Percentiles rank a stretch among this genome's conserved stretches.
These are phyloP conservation scores for Gonioctena quinquepunctata DNA, from an alignment of 1,140 invertebrate species.

Conservation along the genomic window DNA sequence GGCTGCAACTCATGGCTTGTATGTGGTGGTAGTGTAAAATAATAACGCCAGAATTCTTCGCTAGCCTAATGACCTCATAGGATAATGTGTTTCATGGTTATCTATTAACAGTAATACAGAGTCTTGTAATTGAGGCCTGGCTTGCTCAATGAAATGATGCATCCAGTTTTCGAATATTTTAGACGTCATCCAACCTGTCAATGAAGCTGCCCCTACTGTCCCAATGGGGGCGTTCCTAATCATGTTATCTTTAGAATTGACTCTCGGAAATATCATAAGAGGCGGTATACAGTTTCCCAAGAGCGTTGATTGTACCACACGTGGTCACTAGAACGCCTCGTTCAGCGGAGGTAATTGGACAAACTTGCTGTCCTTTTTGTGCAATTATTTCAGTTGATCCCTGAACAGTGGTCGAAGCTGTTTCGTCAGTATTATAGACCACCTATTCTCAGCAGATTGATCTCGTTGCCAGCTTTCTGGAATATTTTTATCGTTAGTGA, in stretches of 20 bases:
- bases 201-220: slow-evolving; percentile 52
- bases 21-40: slow-evolving; percentile 11
- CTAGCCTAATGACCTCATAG: no score
- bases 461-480: no score
- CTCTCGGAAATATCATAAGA: slow-evolving; percentile 51
- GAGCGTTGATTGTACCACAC: slow-evolving; percentile 48
- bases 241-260: slow-evolving; percentile 51
- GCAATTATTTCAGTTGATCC: slow-evolving; percentile 19
- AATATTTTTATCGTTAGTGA: no score
- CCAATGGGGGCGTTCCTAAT: slow-evolving; percentile 46
- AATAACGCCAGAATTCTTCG: background rate
- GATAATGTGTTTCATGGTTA: no score
- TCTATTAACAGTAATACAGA: slow-evolving; percentile 54
- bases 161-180: slow-evolving; percentile 54
- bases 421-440: slow-evolving; percentile 24
- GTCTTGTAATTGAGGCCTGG: slow-evolving; percentile 46
- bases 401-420: slow-evolving; percentile 13
- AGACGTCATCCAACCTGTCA: slow-evolving; percentile 58
- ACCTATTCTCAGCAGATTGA: no score
- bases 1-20: slow-evolving; percentile 27
- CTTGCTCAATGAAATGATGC: slow-evolving; percentile 49
- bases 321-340: slow-evolving; percentile 53
- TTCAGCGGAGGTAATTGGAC: slow-evolving; percentile 52
- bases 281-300: slow-evolving; percentile 53
- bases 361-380: slow-evolving; percentile 24